Evolutionary conservation across 2,113 vertebrate genomes (phyloP), one percentile per base, ranked within the genome.

Genomic region (Chaetorhynchus papuensis): DNA sequence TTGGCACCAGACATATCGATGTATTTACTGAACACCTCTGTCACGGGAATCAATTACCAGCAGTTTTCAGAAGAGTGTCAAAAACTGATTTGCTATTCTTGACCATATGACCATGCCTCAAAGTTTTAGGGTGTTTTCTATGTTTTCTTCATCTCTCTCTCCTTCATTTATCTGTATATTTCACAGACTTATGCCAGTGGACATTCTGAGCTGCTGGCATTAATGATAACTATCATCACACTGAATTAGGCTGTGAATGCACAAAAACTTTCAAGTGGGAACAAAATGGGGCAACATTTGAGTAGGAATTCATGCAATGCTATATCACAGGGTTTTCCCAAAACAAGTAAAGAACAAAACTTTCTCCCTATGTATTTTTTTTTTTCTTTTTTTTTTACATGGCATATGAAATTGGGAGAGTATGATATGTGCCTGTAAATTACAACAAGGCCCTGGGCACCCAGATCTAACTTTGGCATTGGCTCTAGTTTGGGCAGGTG

Each of bases 51-150:
- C 76, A 96, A 59, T 92, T 93, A 84, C 93, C 74, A 92, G 59
- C 33, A 54, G 44, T 85, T 96, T 85, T 80, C 85, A 74, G 76
- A 82, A 57, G 45, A 80, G n/a, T 65, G 65, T 82, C 68, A 83
- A 86, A 96, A 90, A 75, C 56, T 94, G 92, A 77, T 83, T 94
- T 96, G 90, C 75, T 96, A 16, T 95, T 87, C 74, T 70, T 93
- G 92, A 96, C 79, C 64, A 70, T 89, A 91, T 68, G 87, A 79
- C 64, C 47, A 54, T 54, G 27, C 59, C 92, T 79, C 27, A 35
- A 83, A 94, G 26, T 82, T 96, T 95, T 86, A 81, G 54, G 60
- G 53, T 78, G 19, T 81, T 92, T 93, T 96, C 86, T 83, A 41
- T 57, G 13, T 96, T 96, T 96, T 96, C 77, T 96, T 94, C 7